These are phyloP conservation scores for Cassiopea andromeda DNA, from an alignment of 30 jellyfish, hydroid and myxozoan species.

Conservation along the genomic window DNA sequence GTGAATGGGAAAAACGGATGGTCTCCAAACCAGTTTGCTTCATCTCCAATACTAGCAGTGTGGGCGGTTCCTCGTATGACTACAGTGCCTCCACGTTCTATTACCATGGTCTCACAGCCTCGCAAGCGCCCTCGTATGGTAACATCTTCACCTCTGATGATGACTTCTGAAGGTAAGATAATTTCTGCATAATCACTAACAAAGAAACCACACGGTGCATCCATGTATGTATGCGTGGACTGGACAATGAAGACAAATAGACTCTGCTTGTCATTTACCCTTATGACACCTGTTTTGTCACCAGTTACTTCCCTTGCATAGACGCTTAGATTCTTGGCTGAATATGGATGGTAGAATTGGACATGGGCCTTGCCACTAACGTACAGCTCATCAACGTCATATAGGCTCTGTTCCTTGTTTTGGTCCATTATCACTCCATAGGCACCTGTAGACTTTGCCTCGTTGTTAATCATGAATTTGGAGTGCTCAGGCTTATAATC, in stretches of 20 bases:
- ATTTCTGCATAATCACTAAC: constrained; percentile 65
- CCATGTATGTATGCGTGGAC: constrained; percentile 78
- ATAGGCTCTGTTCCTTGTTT: constrained; percentile 21
- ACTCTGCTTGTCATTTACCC: constrained; percentile 59
- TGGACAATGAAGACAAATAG: constrained; percentile 60
- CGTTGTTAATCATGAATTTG: constrained; percentile 33
- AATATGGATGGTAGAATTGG: constrained; percentile 54
- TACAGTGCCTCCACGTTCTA: constrained; percentile 62
- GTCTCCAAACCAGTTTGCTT: constrained; percentile 53
- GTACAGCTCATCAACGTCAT: constrained; percentile 45
- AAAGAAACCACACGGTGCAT: constrained; percentile 74
- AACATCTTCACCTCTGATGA: constrained; percentile 66
- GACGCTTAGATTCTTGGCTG: constrained; percentile 41
- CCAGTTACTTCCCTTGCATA: constrained; percentile 67
- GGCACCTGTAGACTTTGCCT: constrained; percentile 13
- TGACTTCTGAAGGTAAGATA: constrained; percentile 66
- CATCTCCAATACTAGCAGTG: constrained; percentile 59
- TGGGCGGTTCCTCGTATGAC: constrained; percentile 52
- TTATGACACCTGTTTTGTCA: constrained; percentile 68
- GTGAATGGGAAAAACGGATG: constrained; percentile 69
- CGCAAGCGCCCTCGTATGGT: constrained; percentile 63
- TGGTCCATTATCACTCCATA: constrained; percentile 66
- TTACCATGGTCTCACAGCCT: constrained; percentile 45
- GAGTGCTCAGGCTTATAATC: constrained; percentile 67
- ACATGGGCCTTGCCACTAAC: constrained; percentile 67